These are phyloP conservation scores for Aramus guarauna DNA, from an alignment of 2,113 vertebrate species.

Conservation along the genomic window DNA sequence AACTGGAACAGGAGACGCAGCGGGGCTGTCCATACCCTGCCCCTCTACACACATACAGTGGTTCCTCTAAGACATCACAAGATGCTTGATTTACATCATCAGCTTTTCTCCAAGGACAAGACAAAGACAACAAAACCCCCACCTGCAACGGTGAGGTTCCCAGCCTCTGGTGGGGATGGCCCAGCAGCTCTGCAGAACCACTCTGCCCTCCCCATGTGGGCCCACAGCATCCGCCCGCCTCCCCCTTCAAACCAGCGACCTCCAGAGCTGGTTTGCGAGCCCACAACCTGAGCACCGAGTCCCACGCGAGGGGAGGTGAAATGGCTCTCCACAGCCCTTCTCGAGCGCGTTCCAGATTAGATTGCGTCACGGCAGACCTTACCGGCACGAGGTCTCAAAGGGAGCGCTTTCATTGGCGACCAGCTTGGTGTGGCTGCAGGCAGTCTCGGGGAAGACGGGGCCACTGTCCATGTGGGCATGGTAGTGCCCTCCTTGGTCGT, in stretches of 20 bases:
- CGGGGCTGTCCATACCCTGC: background rate
- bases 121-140: background rate
- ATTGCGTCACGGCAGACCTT: conserved; percentile 1
- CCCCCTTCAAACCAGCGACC: background rate
- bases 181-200: background rate
- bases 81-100: background rate
- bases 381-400: conserved; percentile 93
- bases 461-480: conserved; percentile 94
- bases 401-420: conserved; percentile 83
- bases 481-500: conserved; percentile 89
- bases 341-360: accelerated
- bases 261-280: background rate
- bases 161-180: background rate
- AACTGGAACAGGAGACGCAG: background rate
- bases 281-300: background rate
- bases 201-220: accelerated
- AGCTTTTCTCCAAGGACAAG: background rate
- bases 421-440: conserved; percentile 90
- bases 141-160: background rate
- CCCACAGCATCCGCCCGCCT: background rate
- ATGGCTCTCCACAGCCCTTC: background rate
- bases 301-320: accelerated
- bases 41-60: background rate
- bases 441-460: conserved; percentile 82
- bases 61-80: background rate